phyloP scores from a whole-genome alignment of 2,888 invertebrate species.

The Catocala fraxini region DNA sequence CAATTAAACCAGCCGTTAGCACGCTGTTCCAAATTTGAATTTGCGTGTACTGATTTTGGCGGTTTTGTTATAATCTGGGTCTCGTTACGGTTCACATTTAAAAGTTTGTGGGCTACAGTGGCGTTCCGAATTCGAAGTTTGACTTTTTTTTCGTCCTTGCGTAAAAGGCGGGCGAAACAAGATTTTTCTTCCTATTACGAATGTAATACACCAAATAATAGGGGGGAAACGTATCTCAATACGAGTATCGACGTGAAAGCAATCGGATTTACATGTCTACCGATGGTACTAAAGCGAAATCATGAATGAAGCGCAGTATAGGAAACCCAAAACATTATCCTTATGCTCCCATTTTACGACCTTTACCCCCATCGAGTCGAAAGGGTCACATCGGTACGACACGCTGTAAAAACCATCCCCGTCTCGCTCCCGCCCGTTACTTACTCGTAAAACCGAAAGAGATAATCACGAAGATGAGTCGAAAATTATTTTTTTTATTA shows the following conservation, averaged over 20 bases:
- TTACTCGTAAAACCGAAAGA: conserved; percentile 78
- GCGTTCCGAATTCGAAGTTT: conserved; percentile 15
- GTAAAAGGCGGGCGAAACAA: conserved; percentile 25
- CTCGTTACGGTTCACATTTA: conserved; percentile 51
- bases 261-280: conserved; percentile 87
- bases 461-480: conserved; percentile 87
- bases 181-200: conserved; percentile 72
- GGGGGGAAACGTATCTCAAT: conserved; percentile 69
- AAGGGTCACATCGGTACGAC: conserved; percentile 85
- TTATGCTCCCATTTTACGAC: conserved; percentile 88
- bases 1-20: conserved; percentile 80
- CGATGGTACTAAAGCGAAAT: conserved; percentile 85
- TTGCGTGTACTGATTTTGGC: conserved; percentile 58
- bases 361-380: conserved; percentile 86
- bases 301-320: conserved; percentile 87
- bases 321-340: conserved; percentile 87
- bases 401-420: conserved; percentile 76
- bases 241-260: conserved; percentile 79
- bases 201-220: conserved; percentile 81
- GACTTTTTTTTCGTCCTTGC: conserved; percentile 19
- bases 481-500: conserved; percentile 88
- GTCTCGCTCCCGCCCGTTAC: conserved; percentile 69
- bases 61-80: conserved; percentile 48
- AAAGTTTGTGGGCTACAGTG: conserved; percentile 34
- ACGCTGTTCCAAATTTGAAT: conserved; percentile 77